Percentiles rank a stretch among this genome's conserved stretches.
phyloP scores from a whole-genome alignment of 2,888 invertebrate genomes.

The Parnassius smintheus region DNA sequence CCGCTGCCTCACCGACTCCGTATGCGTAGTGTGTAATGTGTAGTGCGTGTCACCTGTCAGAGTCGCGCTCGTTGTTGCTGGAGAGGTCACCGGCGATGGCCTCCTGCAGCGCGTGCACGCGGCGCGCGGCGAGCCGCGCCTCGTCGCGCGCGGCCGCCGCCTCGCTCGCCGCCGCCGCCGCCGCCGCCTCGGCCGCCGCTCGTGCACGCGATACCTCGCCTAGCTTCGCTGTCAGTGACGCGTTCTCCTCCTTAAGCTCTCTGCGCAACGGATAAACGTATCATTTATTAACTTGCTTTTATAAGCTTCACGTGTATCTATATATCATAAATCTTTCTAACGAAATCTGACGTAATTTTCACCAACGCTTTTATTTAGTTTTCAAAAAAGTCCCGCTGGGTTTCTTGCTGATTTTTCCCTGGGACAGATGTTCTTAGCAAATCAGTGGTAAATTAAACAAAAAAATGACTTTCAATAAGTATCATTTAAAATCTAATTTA shows the following conservation, averaged over 20 bases:
- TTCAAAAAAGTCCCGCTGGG: no score
- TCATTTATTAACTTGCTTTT: neutral
- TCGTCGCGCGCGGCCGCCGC: constrained; percentile 88
- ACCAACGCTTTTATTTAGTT: no score
- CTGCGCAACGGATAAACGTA: constrained; percentile 47
- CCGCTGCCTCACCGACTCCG: constrained; percentile 85
- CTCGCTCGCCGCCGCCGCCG: constrained; percentile 86
- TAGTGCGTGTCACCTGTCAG: constrained; percentile 76
- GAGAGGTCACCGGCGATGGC: constrained; percentile 94
- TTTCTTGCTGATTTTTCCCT: no score
- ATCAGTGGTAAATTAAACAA: no score
- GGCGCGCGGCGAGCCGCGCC: constrained; percentile 91
- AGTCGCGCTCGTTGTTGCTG: constrained; percentile 81
- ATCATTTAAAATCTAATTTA: neutral
- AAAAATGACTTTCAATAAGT: no score
- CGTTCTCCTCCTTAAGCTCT: constrained; percentile 90
- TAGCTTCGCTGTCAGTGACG: constrained; percentile 85
- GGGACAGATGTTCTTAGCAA: no score
- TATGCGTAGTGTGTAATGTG: no score
- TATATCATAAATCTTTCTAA: neutral
- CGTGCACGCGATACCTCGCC: constrained; percentile 87
- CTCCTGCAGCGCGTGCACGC: constrained; percentile 95
- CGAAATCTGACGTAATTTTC: no score
- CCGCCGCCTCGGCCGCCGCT: constrained; percentile 88
- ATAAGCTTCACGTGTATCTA: neutral